Percentiles rank a stretch among this genome's conserved stretches.
Evolutionary conservation across 2,888 invertebrate genomes (phyloP).

Genomic region (Temnothorax unifasciatus): DNA sequence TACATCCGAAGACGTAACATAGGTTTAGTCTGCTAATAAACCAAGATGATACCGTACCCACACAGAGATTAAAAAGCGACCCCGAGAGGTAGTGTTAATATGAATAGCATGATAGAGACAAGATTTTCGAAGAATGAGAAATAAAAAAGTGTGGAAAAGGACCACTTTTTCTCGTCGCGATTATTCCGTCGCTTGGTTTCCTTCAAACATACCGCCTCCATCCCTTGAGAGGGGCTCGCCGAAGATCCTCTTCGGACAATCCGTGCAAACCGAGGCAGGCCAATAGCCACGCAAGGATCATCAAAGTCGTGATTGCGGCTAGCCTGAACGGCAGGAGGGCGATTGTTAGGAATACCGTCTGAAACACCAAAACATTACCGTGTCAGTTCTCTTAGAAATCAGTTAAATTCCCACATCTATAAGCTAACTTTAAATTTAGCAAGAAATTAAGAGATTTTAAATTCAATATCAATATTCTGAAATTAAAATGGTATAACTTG

Average conservation of each 20-base stretch:
- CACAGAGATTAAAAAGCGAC: constrained; percentile 19
- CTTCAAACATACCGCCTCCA: constrained; percentile 93
- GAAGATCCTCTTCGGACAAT: constrained; percentile 92
- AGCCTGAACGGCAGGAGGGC: constrained; percentile 94
- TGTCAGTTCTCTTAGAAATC: constrained; percentile 49
- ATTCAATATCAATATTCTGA: too few species aligned
- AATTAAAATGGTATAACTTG: too few species aligned
- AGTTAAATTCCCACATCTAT: not conserved
- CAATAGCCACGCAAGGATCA: constrained; percentile 94
- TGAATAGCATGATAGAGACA: constrained; percentile 9
- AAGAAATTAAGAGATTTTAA: too few species aligned
- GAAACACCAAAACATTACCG: constrained; percentile 87
- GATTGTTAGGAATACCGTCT: constrained; percentile 95
- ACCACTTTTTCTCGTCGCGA: not conserved
- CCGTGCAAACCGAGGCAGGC: constrained; percentile 94
- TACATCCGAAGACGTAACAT: not conserved
- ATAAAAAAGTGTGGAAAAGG: not conserved
- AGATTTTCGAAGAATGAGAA: not conserved
- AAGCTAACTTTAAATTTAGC: too few species aligned
- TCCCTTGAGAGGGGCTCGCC: constrained; percentile 92
- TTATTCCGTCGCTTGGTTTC: not conserved
- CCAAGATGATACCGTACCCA: constrained; percentile 3
- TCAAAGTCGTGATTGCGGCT: constrained; percentile 91
- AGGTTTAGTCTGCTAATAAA: constrained; percentile 11
- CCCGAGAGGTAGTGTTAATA: not conserved